Evolutionary conservation across 2,113 vertebrate genomes (phyloP).

Genomic region (Perca flavescens): DNA sequence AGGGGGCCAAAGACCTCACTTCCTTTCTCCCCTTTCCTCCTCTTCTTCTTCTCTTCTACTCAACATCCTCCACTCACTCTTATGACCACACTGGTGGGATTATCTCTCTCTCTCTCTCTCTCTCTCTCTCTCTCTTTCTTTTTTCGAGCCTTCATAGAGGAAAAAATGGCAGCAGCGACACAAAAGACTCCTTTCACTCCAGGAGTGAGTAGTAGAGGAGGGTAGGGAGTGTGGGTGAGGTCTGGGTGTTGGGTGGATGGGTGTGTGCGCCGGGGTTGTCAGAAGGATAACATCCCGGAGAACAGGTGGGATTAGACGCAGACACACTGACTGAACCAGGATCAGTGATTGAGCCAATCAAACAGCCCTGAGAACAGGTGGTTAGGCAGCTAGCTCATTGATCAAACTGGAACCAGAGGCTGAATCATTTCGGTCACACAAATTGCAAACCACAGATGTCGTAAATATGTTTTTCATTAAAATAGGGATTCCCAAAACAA

Average conservation of each 20-base stretch:
- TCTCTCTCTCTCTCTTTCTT: constrained; percentile 5
- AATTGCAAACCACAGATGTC: not conserved
- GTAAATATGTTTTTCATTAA: not conserved
- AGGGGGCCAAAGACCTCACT: constrained; percentile 8
- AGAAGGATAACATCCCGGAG: constrained; percentile 71
- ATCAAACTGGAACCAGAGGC: not conserved
- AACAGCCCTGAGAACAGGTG: constrained; percentile 42
- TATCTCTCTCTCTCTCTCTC: constrained; percentile 8
- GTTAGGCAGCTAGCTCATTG: not conserved
- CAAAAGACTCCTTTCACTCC: constrained; percentile 69
- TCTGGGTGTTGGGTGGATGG: constrained; percentile 24
- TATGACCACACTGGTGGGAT: constrained; percentile 23
- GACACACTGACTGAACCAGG: constrained; percentile 42
- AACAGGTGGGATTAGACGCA: constrained; percentile 82
- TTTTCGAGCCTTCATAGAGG: constrained; percentile 19
- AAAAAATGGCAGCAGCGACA: constrained; percentile 12
- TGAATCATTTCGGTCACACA: not conserved
- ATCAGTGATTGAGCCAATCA: constrained; percentile 29
- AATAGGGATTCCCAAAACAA: not conserved
- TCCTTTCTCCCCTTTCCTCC: not conserved
- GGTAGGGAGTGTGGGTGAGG: constrained; percentile 35
- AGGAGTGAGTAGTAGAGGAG: constrained; percentile 40
- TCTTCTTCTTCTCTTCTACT: not conserved
- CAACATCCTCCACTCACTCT: constrained; percentile 15
- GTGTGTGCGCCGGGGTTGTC: constrained; percentile 36